Conservation (phyloP, 2,113 vertebrate species). For the Potamarius usumacintae region DNA sequence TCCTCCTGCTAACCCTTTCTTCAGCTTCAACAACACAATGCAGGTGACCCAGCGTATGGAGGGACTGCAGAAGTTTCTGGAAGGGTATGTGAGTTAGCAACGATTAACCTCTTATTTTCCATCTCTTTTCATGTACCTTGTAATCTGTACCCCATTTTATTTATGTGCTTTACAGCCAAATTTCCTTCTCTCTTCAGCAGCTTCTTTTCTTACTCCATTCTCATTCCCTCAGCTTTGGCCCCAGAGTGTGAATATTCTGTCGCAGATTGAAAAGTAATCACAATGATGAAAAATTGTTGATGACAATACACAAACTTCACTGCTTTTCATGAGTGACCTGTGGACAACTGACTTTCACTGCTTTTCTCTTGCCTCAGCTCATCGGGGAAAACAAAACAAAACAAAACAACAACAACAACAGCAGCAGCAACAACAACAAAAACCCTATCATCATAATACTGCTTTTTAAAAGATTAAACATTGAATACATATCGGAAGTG, state of each 20-base stretch:
- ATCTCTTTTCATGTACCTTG: neutral
- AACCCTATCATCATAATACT: no score
- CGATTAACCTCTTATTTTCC: neutral
- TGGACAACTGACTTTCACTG: no score
- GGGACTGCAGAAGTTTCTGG: conserved; percentile 87
- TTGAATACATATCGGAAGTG: no score
- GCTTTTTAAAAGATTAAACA: no score
- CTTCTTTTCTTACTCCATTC: neutral
- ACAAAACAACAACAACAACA: no score
- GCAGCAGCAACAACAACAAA: no score
- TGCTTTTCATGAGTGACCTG: neutral
- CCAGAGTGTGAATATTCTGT: no score
- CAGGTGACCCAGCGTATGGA: conserved; percentile 83
- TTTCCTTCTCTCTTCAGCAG: neutral
- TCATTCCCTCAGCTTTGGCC: no score
- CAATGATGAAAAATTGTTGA: neutral
- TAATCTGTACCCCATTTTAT: neutral
- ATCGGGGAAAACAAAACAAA: no score
- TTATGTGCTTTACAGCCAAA: neutral
- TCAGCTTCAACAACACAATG: conserved; percentile 82
- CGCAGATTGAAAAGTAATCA: neutral
- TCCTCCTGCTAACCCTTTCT: conserved; percentile 87
- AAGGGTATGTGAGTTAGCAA: conserved; percentile 76
- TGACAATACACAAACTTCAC: neutral
- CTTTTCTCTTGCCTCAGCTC: no score